phyloP scores from a whole-genome alignment of 2,113 vertebrate genomes.

The Martes martes region DNA sequence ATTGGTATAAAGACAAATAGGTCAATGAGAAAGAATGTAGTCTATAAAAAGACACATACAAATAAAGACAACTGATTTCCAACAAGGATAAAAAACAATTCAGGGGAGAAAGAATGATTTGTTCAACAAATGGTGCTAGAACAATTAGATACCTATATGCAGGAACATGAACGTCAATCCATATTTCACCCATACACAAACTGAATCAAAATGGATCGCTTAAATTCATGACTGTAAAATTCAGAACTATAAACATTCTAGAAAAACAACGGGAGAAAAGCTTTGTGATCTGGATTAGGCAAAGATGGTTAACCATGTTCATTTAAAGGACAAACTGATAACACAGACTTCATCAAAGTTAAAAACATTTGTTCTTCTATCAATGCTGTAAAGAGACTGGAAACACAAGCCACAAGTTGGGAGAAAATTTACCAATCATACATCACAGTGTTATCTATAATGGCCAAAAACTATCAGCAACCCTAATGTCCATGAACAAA shows the following conservation, averaged over 20 bases:
- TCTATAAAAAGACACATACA: background rate
- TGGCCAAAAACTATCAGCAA: background rate
- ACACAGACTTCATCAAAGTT: slow-evolving; percentile 26
- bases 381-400: background rate
- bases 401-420: background rate
- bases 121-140: background rate
- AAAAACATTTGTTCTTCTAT: background rate
- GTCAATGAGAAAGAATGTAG: background rate
- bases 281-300: background rate
- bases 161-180: background rate
- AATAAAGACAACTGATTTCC: background rate
- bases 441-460: background rate
- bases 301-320: background rate
- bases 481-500: background rate
- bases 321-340: background rate
- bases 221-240: background rate
- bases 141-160: background rate
- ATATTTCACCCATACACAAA: background rate
- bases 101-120: background rate
- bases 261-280: background rate
- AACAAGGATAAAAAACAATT: background rate
- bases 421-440: background rate
- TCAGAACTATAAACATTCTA: background rate
- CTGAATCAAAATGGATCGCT: background rate
- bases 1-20: background rate